Evolutionary conservation across 2,888 invertebrate genomes (phyloP).

Genomic region (Spodoptera littoralis): DNA sequence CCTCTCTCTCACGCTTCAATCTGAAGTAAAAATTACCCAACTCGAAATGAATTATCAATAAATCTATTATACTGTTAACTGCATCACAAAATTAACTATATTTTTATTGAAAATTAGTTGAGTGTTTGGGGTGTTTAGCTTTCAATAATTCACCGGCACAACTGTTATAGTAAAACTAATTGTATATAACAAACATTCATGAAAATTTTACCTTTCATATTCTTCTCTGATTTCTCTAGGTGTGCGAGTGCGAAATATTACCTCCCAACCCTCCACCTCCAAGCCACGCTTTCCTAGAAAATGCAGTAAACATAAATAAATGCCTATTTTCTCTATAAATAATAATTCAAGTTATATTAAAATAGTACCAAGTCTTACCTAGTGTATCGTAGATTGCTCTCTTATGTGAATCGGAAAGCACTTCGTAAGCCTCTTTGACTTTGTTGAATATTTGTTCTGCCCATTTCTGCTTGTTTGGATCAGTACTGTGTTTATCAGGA

Average conservation of each 20-base stretch:
- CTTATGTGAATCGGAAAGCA: slow-evolving; percentile 97
- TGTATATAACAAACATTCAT: neutral
- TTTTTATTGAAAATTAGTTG: too few relatives aligned
- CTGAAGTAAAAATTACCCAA: slow-evolving; percentile 60
- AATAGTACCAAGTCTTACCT: slow-evolving; percentile 65
- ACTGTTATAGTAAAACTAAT: too few relatives aligned
- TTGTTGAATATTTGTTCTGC: slow-evolving; percentile 98
- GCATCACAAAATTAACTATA: too few relatives aligned
- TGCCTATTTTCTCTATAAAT: too few relatives aligned
- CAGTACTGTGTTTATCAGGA: slow-evolving; percentile 97
- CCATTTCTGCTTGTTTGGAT: slow-evolving; percentile 94
- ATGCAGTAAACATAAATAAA: neutral
- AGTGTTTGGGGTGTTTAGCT: too few relatives aligned
- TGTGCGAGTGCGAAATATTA: slow-evolving; percentile 96
- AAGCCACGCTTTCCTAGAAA: slow-evolving; percentile 95
- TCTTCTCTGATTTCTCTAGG: slow-evolving; percentile 99
- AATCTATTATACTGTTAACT: neutral
- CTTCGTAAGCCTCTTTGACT: slow-evolving; percentile 98
- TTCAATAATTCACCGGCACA: too few relatives aligned
- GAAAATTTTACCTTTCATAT: slow-evolving; percentile 92
- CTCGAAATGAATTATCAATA: neutral
- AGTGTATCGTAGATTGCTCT: slow-evolving; percentile 97
- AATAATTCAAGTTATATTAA: neutral
- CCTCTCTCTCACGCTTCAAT: slow-evolving; percentile 94
- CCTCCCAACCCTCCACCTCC: slow-evolving; percentile 98